These are phyloP conservation scores for Thalassoma bifasciatum DNA, from an alignment of 2,113 vertebrate species.

Conservation along the genomic window DNA sequence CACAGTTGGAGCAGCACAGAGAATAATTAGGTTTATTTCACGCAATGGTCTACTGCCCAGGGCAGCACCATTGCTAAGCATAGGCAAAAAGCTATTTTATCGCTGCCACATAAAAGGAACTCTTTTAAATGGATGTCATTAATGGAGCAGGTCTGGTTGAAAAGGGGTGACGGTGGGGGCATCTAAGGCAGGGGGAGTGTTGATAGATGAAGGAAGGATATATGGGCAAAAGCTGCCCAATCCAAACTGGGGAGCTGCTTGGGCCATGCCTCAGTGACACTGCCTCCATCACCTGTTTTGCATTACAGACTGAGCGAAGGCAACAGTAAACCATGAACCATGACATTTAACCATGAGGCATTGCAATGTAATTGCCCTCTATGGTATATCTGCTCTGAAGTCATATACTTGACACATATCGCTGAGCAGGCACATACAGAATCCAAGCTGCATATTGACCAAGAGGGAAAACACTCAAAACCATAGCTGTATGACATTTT, in stretches of 20 bases:
- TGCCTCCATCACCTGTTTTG: conserved; percentile 71
- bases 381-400: conserved; percentile 79
- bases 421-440: conserved; percentile 25
- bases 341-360: conserved; percentile 86
- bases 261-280: conserved; percentile 50
- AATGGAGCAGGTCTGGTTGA: conserved; percentile 76
- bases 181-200: conserved; percentile 49
- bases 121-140: conserved; percentile 73
- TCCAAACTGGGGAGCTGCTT: conserved; percentile 60
- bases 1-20: conserved; percentile 62
- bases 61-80: conserved; percentile 71
- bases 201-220: conserved; percentile 45
- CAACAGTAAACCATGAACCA: conserved; percentile 56
- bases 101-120: conserved; percentile 69
- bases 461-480: conserved; percentile 2
- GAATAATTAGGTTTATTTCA: conserved; percentile 83
- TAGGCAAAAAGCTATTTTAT: conserved; percentile 78
- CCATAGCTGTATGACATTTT: neutral
- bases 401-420: conserved; percentile 41
- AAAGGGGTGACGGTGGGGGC: conserved; percentile 70
- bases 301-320: conserved; percentile 59
- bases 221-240: conserved; percentile 52
- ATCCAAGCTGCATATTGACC: conserved; percentile 21
- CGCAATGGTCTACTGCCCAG: conserved; percentile 75
- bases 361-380: conserved; percentile 81